A percentile compares a stretch with the other conserved stretches of the same genome.
Evolutionary conservation across 2,113 vertebrate genomes (phyloP).

Genomic region (Aptenodytes patagonicus): DNA sequence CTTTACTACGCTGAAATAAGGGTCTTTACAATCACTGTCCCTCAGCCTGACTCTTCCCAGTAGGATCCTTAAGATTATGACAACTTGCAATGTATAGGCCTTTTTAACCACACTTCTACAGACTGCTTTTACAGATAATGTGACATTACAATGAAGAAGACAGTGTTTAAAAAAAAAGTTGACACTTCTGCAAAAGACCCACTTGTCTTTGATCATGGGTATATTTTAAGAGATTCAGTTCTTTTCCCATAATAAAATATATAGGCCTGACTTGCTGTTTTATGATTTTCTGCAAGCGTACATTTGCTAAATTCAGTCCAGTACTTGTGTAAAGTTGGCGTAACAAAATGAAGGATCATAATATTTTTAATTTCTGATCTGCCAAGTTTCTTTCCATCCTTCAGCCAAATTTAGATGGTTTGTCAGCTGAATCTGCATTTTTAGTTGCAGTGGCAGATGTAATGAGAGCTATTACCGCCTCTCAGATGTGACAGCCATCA

Average conservation of each 20-base stretch:
- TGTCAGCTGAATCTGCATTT: constrained; percentile 46
- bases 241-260: not conserved
- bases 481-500: constrained; percentile 16
- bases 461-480: constrained; percentile 23
- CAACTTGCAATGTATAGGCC: not conserved
- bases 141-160: not conserved
- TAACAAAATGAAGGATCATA: not conserved
- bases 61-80: not conserved
- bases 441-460: constrained; percentile 32
- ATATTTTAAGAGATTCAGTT: not conserved
- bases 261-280: not conserved
- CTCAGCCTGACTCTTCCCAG: not conserved
- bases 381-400: not conserved
- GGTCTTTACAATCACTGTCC: not conserved
- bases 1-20: not conserved
- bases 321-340: not conserved
- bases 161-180: not conserved
- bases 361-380: constrained; percentile 4
- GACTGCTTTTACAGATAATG: not conserved
- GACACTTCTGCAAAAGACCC: not conserved
- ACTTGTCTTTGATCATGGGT: not conserved
- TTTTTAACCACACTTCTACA: not conserved
- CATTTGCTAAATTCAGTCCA: not conserved
- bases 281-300: not conserved
- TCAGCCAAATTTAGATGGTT: constrained; percentile 28